Evolutionary conservation across 2,113 vertebrate genomes (phyloP).

Genomic region (Lasiurus borealis): DNA sequence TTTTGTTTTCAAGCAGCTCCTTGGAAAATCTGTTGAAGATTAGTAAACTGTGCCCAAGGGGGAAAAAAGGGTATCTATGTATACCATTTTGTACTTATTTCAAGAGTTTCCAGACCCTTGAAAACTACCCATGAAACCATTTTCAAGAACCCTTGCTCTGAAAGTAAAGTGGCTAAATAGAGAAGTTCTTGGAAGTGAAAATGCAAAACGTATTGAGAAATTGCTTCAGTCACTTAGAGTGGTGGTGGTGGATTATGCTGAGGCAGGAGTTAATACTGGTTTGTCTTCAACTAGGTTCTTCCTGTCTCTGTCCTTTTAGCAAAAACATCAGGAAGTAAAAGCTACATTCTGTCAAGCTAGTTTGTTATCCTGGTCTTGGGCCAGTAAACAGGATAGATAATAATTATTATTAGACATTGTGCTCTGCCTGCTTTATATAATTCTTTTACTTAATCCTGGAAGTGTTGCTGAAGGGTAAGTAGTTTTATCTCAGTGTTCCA

Average conservation of each 20-base stretch:
- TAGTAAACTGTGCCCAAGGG: background rate
- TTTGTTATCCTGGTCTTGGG: slow-evolving; percentile 59
- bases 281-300: slow-evolving; percentile 69
- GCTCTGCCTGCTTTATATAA: slow-evolving; percentile 28
- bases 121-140: slow-evolving; percentile 8
- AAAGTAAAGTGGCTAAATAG: slow-evolving; percentile 46
- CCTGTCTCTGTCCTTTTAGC: slow-evolving; percentile 72
- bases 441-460: slow-evolving; percentile 41
- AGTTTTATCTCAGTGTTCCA: slow-evolving; percentile 55
- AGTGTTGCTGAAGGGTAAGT: slow-evolving; percentile 27
- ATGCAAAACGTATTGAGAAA: background rate
- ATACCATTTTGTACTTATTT: slow-evolving; percentile 56
- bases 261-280: slow-evolving; percentile 67
- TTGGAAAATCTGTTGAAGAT: slow-evolving; percentile 52
- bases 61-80: background rate
- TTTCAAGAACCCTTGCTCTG: slow-evolving; percentile 62
- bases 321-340: slow-evolving; percentile 76
- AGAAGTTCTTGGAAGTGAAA: slow-evolving; percentile 58
- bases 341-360: slow-evolving; percentile 67
- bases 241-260: slow-evolving; percentile 69
- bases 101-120: slow-evolving; percentile 48
- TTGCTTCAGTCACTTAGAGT: slow-evolving; percentile 39
- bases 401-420: slow-evolving; percentile 50
- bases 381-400: slow-evolving; percentile 60
- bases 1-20: slow-evolving; percentile 51